These are phyloP conservation scores for Chiloscyllium plagiosum DNA, from an alignment of 2,113 vertebrate genomes.

Conservation along the genomic window DNA sequence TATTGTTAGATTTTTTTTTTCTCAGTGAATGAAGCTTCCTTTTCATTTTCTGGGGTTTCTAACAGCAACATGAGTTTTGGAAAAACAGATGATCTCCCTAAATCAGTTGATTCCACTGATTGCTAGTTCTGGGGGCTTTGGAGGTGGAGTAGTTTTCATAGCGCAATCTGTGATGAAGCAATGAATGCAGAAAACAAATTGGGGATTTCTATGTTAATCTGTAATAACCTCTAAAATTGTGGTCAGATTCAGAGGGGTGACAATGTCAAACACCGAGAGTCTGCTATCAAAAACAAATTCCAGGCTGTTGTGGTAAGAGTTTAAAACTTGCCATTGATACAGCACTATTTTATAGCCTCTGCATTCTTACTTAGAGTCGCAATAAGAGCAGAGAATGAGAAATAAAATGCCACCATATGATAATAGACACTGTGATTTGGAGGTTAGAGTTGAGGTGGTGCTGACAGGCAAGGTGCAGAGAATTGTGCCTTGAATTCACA, in stretches of 20 bases:
- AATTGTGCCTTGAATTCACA: not conserved
- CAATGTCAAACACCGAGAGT: not conserved
- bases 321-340: not conserved
- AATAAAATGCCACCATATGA: not conserved
- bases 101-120: not conserved
- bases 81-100: not conserved
- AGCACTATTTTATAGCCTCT: not conserved
- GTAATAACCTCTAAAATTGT: not conserved
- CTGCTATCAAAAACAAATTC: not conserved
- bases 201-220: not conserved
- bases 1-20: too few relatives aligned
- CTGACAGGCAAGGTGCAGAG: not conserved
- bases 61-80: too few relatives aligned
- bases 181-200: not conserved
- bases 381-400: not conserved
- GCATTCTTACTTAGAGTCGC: not conserved
- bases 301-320: not conserved
- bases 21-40: too few relatives aligned
- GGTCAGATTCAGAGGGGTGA: not conserved
- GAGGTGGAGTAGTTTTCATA: not conserved
- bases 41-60: too few relatives aligned
- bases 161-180: not conserved
- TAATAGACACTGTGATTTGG: not conserved
- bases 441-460: conserved; percentile 11
- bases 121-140: not conserved